Evolutionary conservation across 2,888 invertebrate species (phyloP).

Genomic region (Eudasyphora cyanicolor): DNA sequence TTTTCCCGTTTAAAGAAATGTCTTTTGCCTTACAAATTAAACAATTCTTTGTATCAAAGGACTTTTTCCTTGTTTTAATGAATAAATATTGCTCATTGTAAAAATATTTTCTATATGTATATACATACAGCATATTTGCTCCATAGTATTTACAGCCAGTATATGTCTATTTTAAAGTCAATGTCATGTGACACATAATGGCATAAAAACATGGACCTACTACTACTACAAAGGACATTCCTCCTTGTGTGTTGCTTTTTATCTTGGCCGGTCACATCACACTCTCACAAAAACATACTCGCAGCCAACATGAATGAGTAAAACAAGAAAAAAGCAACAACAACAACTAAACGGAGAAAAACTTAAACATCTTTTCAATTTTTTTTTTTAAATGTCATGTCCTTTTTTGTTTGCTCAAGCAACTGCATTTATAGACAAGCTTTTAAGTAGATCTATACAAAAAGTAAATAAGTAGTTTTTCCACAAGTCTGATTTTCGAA

Average conservation of each 20-base stretch:
- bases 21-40: too few species aligned
- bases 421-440: background rate
- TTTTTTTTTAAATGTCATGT: background rate
- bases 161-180: conserved; percentile 11
- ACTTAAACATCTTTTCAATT: background rate
- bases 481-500: background rate
- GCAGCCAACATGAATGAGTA: too few species aligned
- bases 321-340: too few species aligned
- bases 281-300: too few species aligned
- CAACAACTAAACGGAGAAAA: background rate
- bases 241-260: conserved; percentile 4
- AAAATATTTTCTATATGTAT: too few species aligned
- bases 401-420: background rate
- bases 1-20: too few species aligned
- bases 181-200: conserved; percentile 28
- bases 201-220: too few species aligned
- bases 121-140: too few species aligned
- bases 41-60: too few species aligned
- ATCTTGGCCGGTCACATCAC: background rate
- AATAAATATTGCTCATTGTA: too few species aligned
- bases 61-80: too few species aligned
- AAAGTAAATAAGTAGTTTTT: background rate
- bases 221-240: background rate
- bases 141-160: background rate
- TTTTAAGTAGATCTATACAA: background rate